A percentile compares a stretch with the other conserved stretches of the same genome.
Conservation (phyloP, 2,113 vertebrate genomes). For the Apteryx mantelli region DNA sequence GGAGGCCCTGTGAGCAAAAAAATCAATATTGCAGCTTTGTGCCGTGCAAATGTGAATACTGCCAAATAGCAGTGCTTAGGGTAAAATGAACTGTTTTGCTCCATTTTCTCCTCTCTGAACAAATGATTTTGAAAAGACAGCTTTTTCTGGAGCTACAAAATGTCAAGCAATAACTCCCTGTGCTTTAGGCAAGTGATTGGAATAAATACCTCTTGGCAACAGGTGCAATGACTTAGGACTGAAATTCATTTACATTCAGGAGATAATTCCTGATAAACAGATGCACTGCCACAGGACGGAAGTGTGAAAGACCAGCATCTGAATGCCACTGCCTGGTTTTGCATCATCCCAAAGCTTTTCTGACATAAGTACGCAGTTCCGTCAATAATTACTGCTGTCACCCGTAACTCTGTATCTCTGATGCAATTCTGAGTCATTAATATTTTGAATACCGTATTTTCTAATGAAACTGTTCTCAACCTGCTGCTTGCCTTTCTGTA, state of each 20-base stretch:
- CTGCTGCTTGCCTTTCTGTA: neutral
- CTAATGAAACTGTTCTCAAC: conserved; percentile 59
- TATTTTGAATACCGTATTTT: conserved; percentile 62
- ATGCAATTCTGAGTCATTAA: conserved; percentile 49
- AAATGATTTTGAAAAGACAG: conserved; percentile 82
- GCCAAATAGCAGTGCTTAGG: conserved; percentile 81
- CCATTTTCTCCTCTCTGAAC: conserved; percentile 78
- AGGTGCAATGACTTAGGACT: conserved; percentile 72
- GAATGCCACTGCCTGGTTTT: conserved; percentile 19
- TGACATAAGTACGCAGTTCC: conserved; percentile 41
- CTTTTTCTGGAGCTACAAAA: conserved; percentile 72
- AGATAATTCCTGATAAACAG: conserved; percentile 66
- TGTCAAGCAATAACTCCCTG: conserved; percentile 72
- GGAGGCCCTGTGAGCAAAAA: conserved; percentile 75
- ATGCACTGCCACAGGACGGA: conserved; percentile 42
- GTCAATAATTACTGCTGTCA: conserved; percentile 77
- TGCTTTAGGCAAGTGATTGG: conserved; percentile 69
- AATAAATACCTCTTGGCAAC: conserved; percentile 76
- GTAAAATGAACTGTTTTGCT: conserved; percentile 83
- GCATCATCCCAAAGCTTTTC: conserved; percentile 41
- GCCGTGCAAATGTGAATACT: conserved; percentile 81
- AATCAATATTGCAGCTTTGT: conserved; percentile 86
- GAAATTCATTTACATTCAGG: conserved; percentile 71
- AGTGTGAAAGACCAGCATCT: conserved; percentile 14
- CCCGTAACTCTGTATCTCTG: conserved; percentile 60